A percentile compares a stretch with the other conserved stretches of the same genome.
phyloP scores from a whole-genome alignment of 2,888 invertebrate genomes.

The Toxonevra muliebris region DNA sequence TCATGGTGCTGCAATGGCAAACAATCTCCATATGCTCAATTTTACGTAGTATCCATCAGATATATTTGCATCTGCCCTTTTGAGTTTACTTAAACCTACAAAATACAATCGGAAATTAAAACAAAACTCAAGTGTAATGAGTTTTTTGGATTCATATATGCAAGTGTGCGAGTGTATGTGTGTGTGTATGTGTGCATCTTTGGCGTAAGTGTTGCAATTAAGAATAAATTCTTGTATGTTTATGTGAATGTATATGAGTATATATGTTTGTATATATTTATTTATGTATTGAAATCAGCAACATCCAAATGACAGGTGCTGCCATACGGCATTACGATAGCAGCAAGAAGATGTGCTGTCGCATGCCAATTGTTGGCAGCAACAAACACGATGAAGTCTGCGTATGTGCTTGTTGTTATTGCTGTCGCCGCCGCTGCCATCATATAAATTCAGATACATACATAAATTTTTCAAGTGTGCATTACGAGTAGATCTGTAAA shows the following conservation, averaged over 20 bases:
- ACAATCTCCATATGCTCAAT: no score
- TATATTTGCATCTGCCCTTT: no score
- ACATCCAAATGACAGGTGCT: conserved; percentile 55
- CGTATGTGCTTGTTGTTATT: not conserved
- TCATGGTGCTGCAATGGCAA: no score
- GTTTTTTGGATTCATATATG: not conserved
- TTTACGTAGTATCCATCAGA: no score
- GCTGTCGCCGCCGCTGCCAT: not conserved
- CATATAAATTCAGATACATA: not conserved
- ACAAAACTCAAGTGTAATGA: no score
- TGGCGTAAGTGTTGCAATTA: conserved; percentile 34
- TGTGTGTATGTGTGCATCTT: not conserved
- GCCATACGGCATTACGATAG: conserved; percentile 52
- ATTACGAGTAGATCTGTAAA: conserved; percentile 4
- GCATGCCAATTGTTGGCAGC: conserved; percentile 45
- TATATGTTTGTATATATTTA: no score
- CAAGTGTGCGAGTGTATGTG: not conserved
- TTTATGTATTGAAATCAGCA: conserved; percentile 35
- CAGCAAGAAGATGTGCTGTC: conserved; percentile 48
- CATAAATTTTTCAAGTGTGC: not conserved
- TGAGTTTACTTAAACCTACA: no score
- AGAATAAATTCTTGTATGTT: conserved; percentile 35
- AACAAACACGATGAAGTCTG: conserved; percentile 10
- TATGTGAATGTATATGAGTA: no score
- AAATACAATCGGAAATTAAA: no score